Percentiles rank a stretch among this genome's conserved stretches.
Conservation (phyloP, 2,888 invertebrate genomes). For the Cataglyphis albicans region DNA sequence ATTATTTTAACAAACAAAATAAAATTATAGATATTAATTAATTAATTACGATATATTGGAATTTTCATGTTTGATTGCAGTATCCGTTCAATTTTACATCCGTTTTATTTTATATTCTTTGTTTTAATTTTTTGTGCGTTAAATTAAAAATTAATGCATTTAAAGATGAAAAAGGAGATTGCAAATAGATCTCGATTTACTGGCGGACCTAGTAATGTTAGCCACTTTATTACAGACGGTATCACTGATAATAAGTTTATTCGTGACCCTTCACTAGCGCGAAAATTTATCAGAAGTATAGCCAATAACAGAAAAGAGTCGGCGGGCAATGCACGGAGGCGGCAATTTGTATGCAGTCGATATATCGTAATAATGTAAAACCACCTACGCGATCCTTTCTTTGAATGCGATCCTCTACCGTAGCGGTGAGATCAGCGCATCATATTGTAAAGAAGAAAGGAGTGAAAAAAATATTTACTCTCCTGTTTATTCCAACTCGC, state of each 20-base stretch:
- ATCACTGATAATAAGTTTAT: slow-evolving; percentile 71
- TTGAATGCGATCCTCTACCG: not conserved
- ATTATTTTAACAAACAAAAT: not conserved
- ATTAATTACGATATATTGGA: not conserved
- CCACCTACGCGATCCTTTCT: slow-evolving; percentile 62
- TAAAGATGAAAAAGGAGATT: not conserved
- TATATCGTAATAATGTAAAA: slow-evolving; percentile 71
- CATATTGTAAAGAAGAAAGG: not conserved
- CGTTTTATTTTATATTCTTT: not conserved
- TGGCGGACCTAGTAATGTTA: not conserved
- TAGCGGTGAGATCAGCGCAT: slow-evolving; percentile 5
- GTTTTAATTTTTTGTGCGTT: not conserved
- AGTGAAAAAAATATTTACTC: not conserved
- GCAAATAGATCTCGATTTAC: not conserved
- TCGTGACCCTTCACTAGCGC: slow-evolving; percentile 44
- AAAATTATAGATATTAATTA: not conserved
- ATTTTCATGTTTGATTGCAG: not conserved
- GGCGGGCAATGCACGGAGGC: slow-evolving; percentile 66
- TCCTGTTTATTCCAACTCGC: not conserved
- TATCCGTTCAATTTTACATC: not conserved
- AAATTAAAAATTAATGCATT: not conserved
- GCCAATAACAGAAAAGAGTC: slow-evolving; percentile 77
- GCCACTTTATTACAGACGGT: slow-evolving; percentile 67
- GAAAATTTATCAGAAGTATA: slow-evolving; percentile 78
- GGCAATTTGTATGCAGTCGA: slow-evolving; percentile 75